These are phyloP conservation scores for Lasioglossum baleicum DNA, from an alignment of 1,140 invertebrate species.

Conservation along the genomic window DNA sequence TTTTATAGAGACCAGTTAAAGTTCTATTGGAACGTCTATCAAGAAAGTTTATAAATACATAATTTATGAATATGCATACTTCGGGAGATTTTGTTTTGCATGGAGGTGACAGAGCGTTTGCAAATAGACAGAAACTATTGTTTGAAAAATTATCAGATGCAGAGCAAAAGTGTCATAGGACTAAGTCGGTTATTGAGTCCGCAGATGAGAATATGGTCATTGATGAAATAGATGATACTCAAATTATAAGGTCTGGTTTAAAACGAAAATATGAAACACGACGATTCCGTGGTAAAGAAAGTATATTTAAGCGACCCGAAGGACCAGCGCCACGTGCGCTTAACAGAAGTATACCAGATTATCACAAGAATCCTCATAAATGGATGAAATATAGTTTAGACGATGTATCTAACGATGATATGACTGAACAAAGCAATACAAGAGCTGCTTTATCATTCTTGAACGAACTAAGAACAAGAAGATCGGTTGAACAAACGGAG, in stretches of 20 bases:
- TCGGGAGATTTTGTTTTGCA: slow-evolving; percentile 53
- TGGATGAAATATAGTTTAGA: slow-evolving; percentile 88
- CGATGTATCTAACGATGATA: slow-evolving; percentile 85
- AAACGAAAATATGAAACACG: slow-evolving; percentile 56
- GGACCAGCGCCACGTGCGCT: slow-evolving; percentile 81
- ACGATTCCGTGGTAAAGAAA: slow-evolving; percentile 83
- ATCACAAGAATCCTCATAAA: slow-evolving; percentile 87
- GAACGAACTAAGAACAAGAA: slow-evolving; percentile 83
- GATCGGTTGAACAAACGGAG: slow-evolving; percentile 60
- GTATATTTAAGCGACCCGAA: slow-evolving; percentile 87
- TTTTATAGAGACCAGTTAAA: not conserved
- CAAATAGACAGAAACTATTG: slow-evolving; percentile 73
- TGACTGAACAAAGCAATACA: slow-evolving; percentile 87
- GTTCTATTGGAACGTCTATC: too few species aligned
- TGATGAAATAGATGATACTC: not conserved
- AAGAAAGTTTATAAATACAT: not conserved
- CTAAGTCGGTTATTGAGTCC: not conserved
- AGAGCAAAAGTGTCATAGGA: slow-evolving; percentile 57
- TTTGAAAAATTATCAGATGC: slow-evolving; percentile 72
- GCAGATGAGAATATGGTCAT: not conserved
- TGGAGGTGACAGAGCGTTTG: slow-evolving; percentile 63
- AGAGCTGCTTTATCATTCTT: slow-evolving; percentile 86
- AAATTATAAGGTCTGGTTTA: not conserved
- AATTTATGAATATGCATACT: slow-evolving; percentile 42
- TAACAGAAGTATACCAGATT: slow-evolving; percentile 82